Evolutionary conservation across 2,113 vertebrate species (phyloP).

Genomic region (Eira barbara): DNA sequence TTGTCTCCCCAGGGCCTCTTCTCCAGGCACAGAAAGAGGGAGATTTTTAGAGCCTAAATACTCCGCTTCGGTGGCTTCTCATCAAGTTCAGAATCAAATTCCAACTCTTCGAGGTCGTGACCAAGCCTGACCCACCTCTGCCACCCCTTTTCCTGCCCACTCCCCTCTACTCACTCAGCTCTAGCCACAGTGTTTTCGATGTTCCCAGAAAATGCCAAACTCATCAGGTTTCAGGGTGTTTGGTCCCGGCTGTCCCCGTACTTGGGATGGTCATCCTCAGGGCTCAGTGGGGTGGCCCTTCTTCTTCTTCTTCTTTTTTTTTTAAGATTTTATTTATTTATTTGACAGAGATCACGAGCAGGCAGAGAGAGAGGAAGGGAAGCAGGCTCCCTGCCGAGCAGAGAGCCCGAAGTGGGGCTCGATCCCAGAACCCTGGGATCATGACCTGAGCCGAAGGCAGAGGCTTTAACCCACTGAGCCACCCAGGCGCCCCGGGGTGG

Average conservation of each 20-base stretch:
- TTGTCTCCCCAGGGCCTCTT: not conserved
- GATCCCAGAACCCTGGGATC: too few species aligned
- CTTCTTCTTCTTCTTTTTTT: not conserved
- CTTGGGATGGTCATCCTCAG: not conserved
- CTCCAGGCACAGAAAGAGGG: not conserved
- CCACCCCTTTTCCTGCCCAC: too few species aligned
- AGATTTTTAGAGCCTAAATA: not conserved
- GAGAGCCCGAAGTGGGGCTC: too few species aligned
- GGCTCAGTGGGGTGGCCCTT: not conserved
- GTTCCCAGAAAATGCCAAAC: not conserved
- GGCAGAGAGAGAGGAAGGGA: too few species aligned
- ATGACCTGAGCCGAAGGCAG: too few species aligned
- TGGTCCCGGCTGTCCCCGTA: not conserved
- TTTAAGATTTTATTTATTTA: too few species aligned
- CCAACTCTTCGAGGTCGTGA: not conserved
- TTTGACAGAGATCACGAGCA: too few species aligned
- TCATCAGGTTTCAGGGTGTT: not conserved
- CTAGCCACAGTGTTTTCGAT: not conserved
- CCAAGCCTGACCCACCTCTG: rapidly evolving
- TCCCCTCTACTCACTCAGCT: not conserved
- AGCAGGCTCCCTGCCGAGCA: too few species aligned
- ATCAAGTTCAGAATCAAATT: not conserved
- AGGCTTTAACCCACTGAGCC: too few species aligned
- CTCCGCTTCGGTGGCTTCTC: not conserved
- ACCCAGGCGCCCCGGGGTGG: not conserved